Evolutionary conservation across 2,113 vertebrate genomes (phyloP), one percentile per base, ranked within the genome.

Genomic region (Ammodytes dubius): DNA sequence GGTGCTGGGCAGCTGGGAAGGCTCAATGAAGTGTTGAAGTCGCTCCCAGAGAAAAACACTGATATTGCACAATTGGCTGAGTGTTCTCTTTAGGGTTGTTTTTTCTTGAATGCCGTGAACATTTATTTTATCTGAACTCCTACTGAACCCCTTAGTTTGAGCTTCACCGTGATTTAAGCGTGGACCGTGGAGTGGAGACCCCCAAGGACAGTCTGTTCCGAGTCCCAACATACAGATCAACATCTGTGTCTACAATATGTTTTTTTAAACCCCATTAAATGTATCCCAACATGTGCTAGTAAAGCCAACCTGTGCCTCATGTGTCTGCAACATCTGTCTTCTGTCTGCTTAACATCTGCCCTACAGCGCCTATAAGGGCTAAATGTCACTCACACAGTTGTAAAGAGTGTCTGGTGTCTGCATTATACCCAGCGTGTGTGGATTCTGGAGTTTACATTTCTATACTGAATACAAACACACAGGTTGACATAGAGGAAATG

Each of bases 321-420:
- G 59, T 77, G 37, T 69, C 66, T n/a, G 68, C 79, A 71, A 74
- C 83, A 90, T 80, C 77, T 86, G 85, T 72, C 70, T 68, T 46
- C 27, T 13, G 60, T 79, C 70, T 86, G 73, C 39, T 66, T 43
- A 67, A 83, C 87, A 85, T 77, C 81, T 90, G 85, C 15, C 59
- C 39, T 0, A 9, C 72, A 59, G 73, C 45, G 47, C 59, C 13
- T 40, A 40, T 50, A 4, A 1, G 15, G 49, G 19, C 46, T 59
- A 14, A 42, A 53, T 69, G 78, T 39, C 1, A 11, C 71, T 67
- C 54, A 60, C 27, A 60, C 27, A 60, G 83, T 42, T 19, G 17
- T 56, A 39, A 40, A 57, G 75, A 53, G 50, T 57, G 64, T 69
- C 63, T 53, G 52, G 19, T 39, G 68, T 81, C 81, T 77, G 67